Evolutionary conservation across 1,140 invertebrate genomes (phyloP).

Genomic region (Neodiprion fabricii): DNA sequence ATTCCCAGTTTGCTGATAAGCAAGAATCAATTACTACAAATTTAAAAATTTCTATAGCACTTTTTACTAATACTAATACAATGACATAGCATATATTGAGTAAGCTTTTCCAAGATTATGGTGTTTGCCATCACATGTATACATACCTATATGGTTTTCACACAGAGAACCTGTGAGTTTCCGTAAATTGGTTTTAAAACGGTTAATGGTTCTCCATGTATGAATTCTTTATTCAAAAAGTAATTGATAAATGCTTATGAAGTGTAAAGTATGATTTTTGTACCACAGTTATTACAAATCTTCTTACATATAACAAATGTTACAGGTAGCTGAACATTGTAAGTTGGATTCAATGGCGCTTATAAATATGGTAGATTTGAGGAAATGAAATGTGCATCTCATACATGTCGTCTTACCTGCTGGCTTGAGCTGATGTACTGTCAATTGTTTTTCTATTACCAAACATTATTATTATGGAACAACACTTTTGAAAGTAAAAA

Average conservation of each 20-base stretch:
- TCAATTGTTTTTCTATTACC: too few relatives aligned
- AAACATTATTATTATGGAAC: too few relatives aligned
- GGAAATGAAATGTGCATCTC: slow-evolving; percentile 62
- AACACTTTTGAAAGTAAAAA: too few relatives aligned
- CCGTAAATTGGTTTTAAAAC: slow-evolving; percentile 16
- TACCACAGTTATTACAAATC: slow-evolving; percentile 3
- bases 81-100: too few relatives aligned
- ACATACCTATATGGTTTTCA: too few relatives aligned
- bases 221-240: slow-evolving; percentile 22
- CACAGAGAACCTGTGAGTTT: too few relatives aligned
- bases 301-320: slow-evolving; percentile 35
- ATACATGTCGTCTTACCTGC: background rate
- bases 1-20: too few relatives aligned
- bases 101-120: too few relatives aligned
- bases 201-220: slow-evolving; percentile 18
- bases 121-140: too few relatives aligned
- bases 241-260: slow-evolving; percentile 25
- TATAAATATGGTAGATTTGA: slow-evolving; percentile 75
- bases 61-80: slow-evolving; percentile 10
- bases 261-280: slow-evolving; percentile 23
- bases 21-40: too few relatives aligned
- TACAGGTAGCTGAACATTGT: slow-evolving; percentile 74
- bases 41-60: background rate
- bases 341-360: slow-evolving; percentile 66
- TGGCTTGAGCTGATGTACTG: background rate